Evolutionary conservation across 2,113 vertebrate species (phyloP).

Genomic region (Axis porcinus): DNA sequence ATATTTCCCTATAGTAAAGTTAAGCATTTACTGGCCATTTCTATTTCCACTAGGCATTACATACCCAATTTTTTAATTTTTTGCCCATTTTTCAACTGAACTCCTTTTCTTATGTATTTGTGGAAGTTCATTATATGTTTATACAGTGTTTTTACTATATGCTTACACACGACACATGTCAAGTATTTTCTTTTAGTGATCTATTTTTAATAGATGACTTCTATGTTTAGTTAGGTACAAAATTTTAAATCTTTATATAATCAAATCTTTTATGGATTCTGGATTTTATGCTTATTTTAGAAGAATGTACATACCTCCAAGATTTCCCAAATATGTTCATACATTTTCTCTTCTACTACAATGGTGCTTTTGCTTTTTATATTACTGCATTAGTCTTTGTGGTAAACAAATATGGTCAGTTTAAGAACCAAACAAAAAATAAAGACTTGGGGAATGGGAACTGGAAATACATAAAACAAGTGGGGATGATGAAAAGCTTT

Average conservation of each 20-base stretch:
- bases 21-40: background rate
- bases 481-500: background rate
- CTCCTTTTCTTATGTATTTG: background rate
- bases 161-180: background rate
- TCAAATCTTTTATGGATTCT: background rate
- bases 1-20: background rate
- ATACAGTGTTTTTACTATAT: background rate
- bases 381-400: background rate
- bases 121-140: background rate
- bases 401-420: background rate
- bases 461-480: background rate
- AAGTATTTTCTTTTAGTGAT: background rate
- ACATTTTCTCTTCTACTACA: background rate
- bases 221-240: background rate
- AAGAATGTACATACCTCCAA: background rate
- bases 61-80: background rate
- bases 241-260: background rate
- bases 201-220: background rate
- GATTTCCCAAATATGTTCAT: conserved; percentile 1
- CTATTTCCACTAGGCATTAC: background rate
- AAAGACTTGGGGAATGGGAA: background rate
- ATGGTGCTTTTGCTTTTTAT: background rate
- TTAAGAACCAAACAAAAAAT: background rate
- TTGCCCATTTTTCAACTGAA: background rate
- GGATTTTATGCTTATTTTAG: background rate